phyloP scores from a whole-genome alignment of 2,797 vertebrate species.

The Phrynocephalus forsythii region DNA sequence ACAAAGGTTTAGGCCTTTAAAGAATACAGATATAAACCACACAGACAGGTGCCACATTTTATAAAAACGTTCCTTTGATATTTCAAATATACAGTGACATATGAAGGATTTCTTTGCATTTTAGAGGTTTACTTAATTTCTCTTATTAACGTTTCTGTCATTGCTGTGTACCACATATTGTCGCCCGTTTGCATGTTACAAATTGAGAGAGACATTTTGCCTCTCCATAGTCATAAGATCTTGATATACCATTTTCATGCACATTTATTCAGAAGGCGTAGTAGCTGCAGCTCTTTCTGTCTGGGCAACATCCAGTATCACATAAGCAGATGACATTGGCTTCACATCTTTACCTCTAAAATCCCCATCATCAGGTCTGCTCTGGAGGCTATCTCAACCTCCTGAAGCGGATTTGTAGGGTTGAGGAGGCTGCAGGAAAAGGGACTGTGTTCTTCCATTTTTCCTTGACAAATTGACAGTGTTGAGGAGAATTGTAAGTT shows the following conservation, averaged over 20 bases:
- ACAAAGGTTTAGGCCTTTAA: slow-evolving; percentile 44
- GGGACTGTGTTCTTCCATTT: neutral
- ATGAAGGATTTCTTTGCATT: slow-evolving; percentile 47
- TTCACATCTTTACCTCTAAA: neutral
- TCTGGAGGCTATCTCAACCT: neutral
- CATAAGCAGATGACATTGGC: no score
- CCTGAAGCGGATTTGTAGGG: neutral
- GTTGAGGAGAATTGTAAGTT: neutral
- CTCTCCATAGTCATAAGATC: slow-evolving; percentile 32
- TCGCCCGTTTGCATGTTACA: slow-evolving; percentile 2
- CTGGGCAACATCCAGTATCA: neutral
- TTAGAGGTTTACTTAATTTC: slow-evolving; percentile 49
- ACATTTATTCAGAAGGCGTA: neutral
- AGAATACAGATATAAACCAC: slow-evolving; percentile 47
- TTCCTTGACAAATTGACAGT: neutral
- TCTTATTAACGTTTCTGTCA: slow-evolving; percentile 47
- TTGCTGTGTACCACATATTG: slow-evolving; percentile 20
- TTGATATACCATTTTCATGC: slow-evolving; percentile 51
- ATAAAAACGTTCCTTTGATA: slow-evolving; percentile 49
- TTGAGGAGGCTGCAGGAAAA: neutral
- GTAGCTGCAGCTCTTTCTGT: neutral
- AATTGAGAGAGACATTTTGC: slow-evolving; percentile 39
- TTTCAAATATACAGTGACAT: slow-evolving; percentile 30
- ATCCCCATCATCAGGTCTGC: neutral
- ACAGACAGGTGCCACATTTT: slow-evolving; percentile 61